Percentiles rank a stretch among this genome's conserved stretches.
Evolutionary conservation across 2,888 invertebrate species (phyloP).

Genomic region (Eupithecia tripunctaria): DNA sequence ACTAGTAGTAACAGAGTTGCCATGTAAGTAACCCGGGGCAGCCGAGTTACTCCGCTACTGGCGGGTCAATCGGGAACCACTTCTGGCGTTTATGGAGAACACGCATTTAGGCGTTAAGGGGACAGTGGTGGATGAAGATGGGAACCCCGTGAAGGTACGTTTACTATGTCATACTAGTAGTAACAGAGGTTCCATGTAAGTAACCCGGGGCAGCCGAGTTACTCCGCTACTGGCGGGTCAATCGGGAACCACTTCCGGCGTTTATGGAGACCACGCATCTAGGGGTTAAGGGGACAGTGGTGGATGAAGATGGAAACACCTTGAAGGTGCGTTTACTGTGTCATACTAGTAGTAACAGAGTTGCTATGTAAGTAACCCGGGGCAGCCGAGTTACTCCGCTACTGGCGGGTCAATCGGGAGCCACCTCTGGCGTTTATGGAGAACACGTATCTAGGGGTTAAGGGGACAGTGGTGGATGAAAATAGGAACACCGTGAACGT

Average conservation of each 20-base stretch:
- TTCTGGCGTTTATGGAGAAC: slow-evolving; percentile 94
- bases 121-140: slow-evolving; percentile 86
- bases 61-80: slow-evolving; percentile 92
- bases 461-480: slow-evolving; percentile 87
- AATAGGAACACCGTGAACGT: slow-evolving; percentile 86
- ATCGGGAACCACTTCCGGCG: slow-evolving; percentile 92
- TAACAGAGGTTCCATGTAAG: slow-evolving; percentile 85
- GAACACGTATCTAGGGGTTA: slow-evolving; percentile 88
- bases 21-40: slow-evolving; percentile 94
- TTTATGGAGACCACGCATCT: slow-evolving; percentile 93
- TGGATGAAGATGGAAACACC: slow-evolving; percentile 85
- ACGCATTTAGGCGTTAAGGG: slow-evolving; percentile 87
- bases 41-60: slow-evolving; percentile 91
- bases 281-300: slow-evolving; percentile 86
- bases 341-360: no score
- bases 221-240: slow-evolving; percentile 91
- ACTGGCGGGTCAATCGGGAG: slow-evolving; percentile 88
- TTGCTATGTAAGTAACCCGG: slow-evolving; percentile 79
- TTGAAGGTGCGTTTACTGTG: slow-evolving; percentile 73
- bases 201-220: slow-evolving; percentile 90
- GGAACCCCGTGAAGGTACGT: slow-evolving; percentile 84
- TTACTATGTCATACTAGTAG: neutral
- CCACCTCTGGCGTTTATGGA: slow-evolving; percentile 94
- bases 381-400: slow-evolving; percentile 47
- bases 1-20: no score